Conservation (phyloP, 2,113 vertebrate genomes). For the Clarias gariepinus region DNA sequence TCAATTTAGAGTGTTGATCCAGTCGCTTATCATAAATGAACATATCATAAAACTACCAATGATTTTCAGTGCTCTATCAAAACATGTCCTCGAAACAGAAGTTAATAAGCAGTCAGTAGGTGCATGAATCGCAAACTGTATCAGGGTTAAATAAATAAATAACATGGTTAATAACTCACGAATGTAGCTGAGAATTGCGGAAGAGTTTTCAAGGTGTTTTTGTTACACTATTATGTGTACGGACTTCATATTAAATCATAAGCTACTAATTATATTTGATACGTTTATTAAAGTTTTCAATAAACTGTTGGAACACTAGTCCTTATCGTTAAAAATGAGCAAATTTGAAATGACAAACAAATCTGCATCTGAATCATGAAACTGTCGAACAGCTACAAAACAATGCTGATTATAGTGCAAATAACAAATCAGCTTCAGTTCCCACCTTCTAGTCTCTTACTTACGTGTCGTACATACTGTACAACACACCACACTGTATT, state of each 20-base stretch:
- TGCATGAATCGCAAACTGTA: neutral
- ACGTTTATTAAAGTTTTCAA: neutral
- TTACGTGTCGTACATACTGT: neutral
- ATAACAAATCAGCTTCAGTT: neutral
- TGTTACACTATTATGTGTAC: neutral
- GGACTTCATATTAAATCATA: neutral
- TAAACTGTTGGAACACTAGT: neutral
- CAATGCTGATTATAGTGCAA: neutral
- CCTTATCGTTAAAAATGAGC: neutral
- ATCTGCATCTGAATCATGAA: neutral
- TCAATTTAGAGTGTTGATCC: slow-evolving; percentile 5
- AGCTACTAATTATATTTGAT: neutral
- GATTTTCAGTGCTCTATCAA: neutral
- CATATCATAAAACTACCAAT: slow-evolving; percentile 1
- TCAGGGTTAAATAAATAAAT: neutral
- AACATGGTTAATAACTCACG: too few relatives aligned
- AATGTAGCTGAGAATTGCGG: neutral
- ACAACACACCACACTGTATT: neutral
- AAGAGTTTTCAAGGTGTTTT: neutral
- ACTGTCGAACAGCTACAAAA: neutral
- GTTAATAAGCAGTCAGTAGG: slow-evolving; percentile 15
- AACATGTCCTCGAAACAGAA: neutral
- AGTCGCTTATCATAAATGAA: slow-evolving; percentile 23
- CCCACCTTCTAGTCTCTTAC: neutral
- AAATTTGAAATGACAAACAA: neutral